phyloP scores from a whole-genome alignment of 2,113 vertebrate species.

The Larimichthys crocea region DNA sequence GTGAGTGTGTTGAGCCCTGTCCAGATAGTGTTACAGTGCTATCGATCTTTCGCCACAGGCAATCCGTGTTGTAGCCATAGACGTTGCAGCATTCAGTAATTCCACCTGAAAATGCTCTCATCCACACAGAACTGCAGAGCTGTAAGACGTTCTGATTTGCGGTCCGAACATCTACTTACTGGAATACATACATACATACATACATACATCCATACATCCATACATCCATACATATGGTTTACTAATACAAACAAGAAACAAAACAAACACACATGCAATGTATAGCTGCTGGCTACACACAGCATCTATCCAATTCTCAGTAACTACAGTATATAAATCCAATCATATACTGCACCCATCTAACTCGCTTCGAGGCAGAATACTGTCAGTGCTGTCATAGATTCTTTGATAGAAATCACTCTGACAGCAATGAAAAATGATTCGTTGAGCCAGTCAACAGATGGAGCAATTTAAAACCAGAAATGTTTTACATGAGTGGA shows the following conservation, averaged over 20 bases:
- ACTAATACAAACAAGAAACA: constrained; percentile 3
- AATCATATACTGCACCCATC: background rate
- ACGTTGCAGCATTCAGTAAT: background rate
- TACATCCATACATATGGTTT: background rate
- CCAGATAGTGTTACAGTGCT: background rate
- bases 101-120: background rate
- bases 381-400: constrained; percentile 22
- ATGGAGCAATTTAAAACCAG: constrained; percentile 43
- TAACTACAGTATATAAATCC: constrained; percentile 29
- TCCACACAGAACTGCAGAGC: background rate
- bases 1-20: no score
- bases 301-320: constrained; percentile 19
- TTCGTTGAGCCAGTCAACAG: constrained; percentile 38
- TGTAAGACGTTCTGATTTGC: background rate
- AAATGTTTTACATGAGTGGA: background rate
- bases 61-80: background rate
- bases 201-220: background rate
- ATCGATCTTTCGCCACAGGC: background rate
- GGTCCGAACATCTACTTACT: background rate
- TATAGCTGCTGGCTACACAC: constrained; percentile 18
- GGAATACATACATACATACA: background rate
- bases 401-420: constrained; percentile 35
- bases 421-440: constrained; percentile 48
- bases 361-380: constrained; percentile 28
- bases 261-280: background rate